phyloP scores from a whole-genome alignment of 2,888 invertebrate species.

The Caenorhabditis becei region DNA sequence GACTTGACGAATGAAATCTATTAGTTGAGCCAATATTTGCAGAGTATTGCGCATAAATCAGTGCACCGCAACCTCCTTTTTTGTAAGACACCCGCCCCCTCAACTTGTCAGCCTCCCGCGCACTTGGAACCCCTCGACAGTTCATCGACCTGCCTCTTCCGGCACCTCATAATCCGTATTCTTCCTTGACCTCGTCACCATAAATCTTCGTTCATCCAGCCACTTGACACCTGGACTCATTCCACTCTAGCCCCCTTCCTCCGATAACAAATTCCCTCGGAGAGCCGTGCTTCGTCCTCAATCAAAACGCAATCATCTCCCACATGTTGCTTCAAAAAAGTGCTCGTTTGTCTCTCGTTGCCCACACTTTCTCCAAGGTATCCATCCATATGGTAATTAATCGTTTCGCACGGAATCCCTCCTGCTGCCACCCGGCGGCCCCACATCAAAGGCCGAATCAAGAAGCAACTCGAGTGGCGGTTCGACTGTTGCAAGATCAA shows the following conservation, averaged over 20 bases:
- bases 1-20: constrained; percentile 43
- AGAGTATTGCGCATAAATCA: constrained; percentile 45
- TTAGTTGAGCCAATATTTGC: constrained; percentile 64
- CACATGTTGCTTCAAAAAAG: constrained; percentile 39
- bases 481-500: constrained; percentile 38
- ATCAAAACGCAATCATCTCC: constrained; percentile 55
- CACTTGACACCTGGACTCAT: constrained; percentile 53
- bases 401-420: constrained; percentile 12
- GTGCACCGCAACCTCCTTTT: constrained; percentile 15
- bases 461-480: constrained; percentile 16
- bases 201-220: constrained; percentile 49
- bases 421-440: constrained; percentile 9
- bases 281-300: constrained; percentile 6
- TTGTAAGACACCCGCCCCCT: constrained; percentile 11
- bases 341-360: background rate
- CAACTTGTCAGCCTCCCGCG: background rate
- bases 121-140: constrained; percentile 9
- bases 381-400: constrained; percentile 57
- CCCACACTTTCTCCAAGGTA: background rate
- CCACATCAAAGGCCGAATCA: constrained; percentile 39
- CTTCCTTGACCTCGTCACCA: constrained; percentile 44
- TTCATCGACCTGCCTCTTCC: background rate
- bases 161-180: constrained; percentile 10
- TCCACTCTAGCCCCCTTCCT: constrained; percentile 16
- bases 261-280: constrained; percentile 50